Evolutionary conservation across 2,113 vertebrate species (phyloP).

Genomic region (Abramis brama): DNA sequence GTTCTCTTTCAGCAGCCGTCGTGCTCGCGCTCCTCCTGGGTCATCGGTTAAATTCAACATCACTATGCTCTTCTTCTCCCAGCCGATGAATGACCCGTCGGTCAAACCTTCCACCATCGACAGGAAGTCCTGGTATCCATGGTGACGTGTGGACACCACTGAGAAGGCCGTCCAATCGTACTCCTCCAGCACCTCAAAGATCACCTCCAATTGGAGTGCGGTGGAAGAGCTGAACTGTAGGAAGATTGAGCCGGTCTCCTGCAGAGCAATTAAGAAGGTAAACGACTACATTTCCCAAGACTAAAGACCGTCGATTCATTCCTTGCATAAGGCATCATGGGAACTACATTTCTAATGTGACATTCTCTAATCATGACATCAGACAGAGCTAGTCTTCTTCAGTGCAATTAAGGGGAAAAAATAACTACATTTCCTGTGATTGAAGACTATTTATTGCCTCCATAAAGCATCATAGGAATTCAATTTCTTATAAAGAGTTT

Average conservation of each 20-base stretch:
- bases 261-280: constrained; percentile 48
- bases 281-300: constrained; percentile 56
- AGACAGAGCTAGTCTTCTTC: constrained; percentile 91
- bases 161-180: constrained; percentile 95
- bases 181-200: constrained; percentile 95
- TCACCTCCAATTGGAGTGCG: constrained; percentile 90
- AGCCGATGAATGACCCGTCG: constrained; percentile 92
- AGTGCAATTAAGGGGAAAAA: constrained; percentile 22
- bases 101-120: constrained; percentile 91
- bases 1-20: constrained; percentile 87
- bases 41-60: constrained; percentile 88
- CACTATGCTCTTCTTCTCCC: constrained; percentile 93
- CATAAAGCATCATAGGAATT: constrained; percentile 34
- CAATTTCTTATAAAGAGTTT: constrained; percentile 50
- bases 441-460: constrained; percentile 39
- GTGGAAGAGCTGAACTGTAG: constrained; percentile 93
- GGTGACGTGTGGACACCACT: constrained; percentile 88
- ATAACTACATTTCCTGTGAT: constrained; percentile 53
- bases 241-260: constrained; percentile 94
- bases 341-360: constrained; percentile 36
- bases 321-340: constrained; percentile 33
- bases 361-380: constrained; percentile 71
- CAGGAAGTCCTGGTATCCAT: constrained; percentile 91
- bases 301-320: constrained; percentile 31
- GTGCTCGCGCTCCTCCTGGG: constrained; percentile 81